A percentile compares a stretch with the other conserved stretches of the same genome.
Conservation (phyloP, 2,888 invertebrate genomes). For the Pollenia griseotomentosa region DNA sequence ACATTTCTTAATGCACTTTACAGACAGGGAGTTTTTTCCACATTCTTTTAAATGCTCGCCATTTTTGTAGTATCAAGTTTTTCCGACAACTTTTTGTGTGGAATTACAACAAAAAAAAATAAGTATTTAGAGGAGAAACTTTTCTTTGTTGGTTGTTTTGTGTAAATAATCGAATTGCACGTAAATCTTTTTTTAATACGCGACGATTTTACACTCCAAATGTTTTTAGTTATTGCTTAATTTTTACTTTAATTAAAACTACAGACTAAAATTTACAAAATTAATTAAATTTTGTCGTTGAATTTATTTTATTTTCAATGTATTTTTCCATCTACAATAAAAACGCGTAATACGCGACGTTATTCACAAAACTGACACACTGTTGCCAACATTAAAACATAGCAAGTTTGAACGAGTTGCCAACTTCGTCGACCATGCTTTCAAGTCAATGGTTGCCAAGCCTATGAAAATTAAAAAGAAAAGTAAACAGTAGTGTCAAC, state of each 20-base stretch:
- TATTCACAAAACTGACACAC: constrained; percentile 53
- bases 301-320: neutral
- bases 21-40: constrained; percentile 10
- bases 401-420: neutral
- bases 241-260: constrained; percentile 55
- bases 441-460: neutral
- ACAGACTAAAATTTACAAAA: constrained; percentile 57
- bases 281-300: constrained; percentile 60
- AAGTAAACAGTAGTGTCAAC: too few species aligned
- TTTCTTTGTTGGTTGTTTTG: constrained; percentile 35
- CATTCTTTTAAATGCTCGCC: constrained; percentile 46
- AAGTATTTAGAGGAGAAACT: constrained; percentile 30
- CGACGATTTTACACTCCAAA: constrained; percentile 60
- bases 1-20: neutral
- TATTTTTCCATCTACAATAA: constrained; percentile 43
- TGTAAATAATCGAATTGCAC: constrained; percentile 66
- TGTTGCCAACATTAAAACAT: constrained; percentile 38
- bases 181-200: constrained; percentile 70
- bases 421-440: neutral
- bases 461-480: too few species aligned
- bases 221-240: constrained; percentile 42
- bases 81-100: neutral
- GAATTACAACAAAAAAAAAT: constrained; percentile 13
- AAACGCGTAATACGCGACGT: constrained; percentile 65
- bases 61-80: constrained; percentile 37